Percentiles rank a stretch among this genome's conserved stretches.
phyloP scores from a whole-genome alignment of 2,888 invertebrate species.

The Prenolepis imparis region DNA sequence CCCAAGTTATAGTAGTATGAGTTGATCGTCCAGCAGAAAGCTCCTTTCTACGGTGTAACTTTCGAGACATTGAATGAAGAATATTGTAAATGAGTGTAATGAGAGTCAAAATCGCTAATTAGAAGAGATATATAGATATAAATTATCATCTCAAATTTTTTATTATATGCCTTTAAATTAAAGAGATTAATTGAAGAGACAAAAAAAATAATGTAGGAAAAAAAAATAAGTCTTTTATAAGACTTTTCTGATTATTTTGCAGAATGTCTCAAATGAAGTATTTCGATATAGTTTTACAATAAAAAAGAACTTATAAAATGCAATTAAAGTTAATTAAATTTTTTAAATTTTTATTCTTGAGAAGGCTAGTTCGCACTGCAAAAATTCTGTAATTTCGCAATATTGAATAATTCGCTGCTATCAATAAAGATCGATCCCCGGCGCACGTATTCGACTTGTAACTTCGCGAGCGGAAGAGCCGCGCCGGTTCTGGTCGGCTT shows the following conservation, averaged over 20 bases:
- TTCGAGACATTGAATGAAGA: not conserved
- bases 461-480: conserved; percentile 39
- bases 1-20: conserved; percentile 21
- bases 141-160: not conserved
- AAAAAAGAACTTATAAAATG: not conserved
- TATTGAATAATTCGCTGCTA: conserved; percentile 13
- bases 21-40: conserved; percentile 33
- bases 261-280: not conserved
- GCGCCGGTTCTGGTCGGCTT: conserved; percentile 69
- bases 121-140: not conserved
- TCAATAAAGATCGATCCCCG: conserved; percentile 20
- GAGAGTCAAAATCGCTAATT: not conserved
- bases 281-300: not conserved
- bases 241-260: not conserved
- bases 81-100: not conserved
- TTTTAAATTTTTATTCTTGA: not conserved
- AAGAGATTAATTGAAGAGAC: not conserved
- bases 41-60: conserved; percentile 24
- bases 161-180: not conserved
- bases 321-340: not conserved
- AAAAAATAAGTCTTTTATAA: not conserved
- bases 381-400: not conserved
- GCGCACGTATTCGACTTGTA: conserved; percentile 8
- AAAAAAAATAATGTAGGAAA: not conserved
- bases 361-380: not conserved